Conservation (phyloP, 2,113 vertebrate genomes). For the Hypomesus transpacificus region DNA sequence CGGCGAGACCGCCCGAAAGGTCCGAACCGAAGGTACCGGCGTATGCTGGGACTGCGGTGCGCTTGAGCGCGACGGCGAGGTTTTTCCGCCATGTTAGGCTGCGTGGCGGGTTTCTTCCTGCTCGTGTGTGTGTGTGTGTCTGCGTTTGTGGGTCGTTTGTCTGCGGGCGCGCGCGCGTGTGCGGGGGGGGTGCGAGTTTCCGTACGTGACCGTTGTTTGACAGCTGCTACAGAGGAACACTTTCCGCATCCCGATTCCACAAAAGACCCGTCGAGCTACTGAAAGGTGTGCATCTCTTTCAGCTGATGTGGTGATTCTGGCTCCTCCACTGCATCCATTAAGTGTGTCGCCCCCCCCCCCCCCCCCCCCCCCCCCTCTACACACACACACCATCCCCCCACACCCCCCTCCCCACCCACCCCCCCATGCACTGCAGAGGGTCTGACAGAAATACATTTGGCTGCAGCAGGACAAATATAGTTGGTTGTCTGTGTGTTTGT, state of each 20-base stretch:
- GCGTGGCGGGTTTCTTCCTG: too few species aligned
- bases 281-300: constrained; percentile 37
- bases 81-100: too few species aligned
- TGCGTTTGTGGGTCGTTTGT: background rate
- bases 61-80: too few species aligned
- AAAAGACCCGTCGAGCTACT: constrained; percentile 26
- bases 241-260: constrained; percentile 12
- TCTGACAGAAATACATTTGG: constrained; percentile 24
- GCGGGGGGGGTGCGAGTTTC: background rate
- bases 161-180: background rate
- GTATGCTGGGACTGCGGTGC: too few species aligned
- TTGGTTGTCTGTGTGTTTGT: background rate
- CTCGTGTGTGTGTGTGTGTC: too few species aligned
- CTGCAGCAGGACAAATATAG: constrained; percentile 9
- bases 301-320: constrained; percentile 46
- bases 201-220: background rate
- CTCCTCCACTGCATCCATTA: constrained; percentile 33
- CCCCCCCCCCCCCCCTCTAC: constrained; percentile 1
- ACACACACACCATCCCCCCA: background rate
- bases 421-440: constrained; percentile 8
- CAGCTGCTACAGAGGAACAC: background rate
- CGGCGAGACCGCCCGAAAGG: background rate
- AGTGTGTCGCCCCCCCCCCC: constrained; percentile 32
- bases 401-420: background rate
- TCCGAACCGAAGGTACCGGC: background rate